Percentiles rank a stretch among this genome's conserved stretches.
Evolutionary conservation across 2,797 vertebrate species (phyloP).

Genomic region (Halcyon leucocephala): DNA sequence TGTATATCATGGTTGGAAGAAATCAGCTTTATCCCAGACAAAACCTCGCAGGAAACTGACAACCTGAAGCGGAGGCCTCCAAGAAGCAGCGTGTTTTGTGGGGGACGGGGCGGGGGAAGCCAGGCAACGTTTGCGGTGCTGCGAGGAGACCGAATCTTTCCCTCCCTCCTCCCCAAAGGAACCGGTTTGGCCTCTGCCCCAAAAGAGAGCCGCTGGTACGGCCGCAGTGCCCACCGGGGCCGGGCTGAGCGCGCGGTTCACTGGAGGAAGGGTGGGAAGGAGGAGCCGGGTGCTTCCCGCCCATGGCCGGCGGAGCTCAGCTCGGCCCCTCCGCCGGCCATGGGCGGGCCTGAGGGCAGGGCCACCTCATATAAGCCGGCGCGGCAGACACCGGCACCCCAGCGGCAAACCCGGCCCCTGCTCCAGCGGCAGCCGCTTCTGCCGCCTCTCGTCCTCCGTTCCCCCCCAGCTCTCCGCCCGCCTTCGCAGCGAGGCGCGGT

Average conservation of each 20-base stretch:
- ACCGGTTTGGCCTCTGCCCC: not conserved
- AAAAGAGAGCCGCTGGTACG: fast-evolving
- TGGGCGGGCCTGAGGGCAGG: not conserved
- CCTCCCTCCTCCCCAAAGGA: not conserved
- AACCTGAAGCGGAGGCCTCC: not conserved
- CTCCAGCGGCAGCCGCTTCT: fast-evolving
- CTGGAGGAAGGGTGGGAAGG: conserved; percentile 28
- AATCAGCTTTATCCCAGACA: not conserved
- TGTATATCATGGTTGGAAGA: not conserved
- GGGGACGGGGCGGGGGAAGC: not conserved
- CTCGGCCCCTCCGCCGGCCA: not conserved
- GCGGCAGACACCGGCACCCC: fast-evolving
- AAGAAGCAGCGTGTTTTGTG: not conserved
- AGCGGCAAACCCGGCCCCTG: fast-evolving
- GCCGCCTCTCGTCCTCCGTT: no score
- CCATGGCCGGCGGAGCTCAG: no score
- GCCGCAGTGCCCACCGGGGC: not conserved
- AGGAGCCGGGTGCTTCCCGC: not conserved
- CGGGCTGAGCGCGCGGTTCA: not conserved
- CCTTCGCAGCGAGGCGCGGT: not conserved
- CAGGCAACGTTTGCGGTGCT: not conserved
- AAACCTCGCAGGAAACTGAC: not conserved
- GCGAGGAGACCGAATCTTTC: not conserved
- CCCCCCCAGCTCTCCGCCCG: not conserved
- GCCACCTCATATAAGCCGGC: not conserved